Conservation (phyloP, 2,113 vertebrate genomes). For the Oriolus oriolus region DNA sequence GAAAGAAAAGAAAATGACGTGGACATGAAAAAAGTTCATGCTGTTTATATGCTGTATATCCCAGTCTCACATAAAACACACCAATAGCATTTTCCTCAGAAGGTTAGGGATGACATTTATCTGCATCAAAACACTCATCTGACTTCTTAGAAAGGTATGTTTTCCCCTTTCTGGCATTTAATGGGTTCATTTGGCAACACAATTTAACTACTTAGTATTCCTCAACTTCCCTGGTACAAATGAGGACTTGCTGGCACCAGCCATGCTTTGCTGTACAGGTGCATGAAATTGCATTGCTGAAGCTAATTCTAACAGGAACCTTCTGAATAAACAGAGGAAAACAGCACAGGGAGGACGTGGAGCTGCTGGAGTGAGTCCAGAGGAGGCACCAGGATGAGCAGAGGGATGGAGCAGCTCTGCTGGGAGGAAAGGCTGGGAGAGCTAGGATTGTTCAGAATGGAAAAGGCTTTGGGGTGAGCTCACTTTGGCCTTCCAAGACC, state of each 20-base stretch:
- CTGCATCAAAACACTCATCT: neutral
- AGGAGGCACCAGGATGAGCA: neutral
- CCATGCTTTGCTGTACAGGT: neutral
- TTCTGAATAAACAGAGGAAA: neutral
- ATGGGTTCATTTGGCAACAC: neutral
- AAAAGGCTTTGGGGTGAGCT: neutral
- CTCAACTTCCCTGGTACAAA: neutral
- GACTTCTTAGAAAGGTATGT: neutral
- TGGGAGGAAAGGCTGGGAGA: neutral
- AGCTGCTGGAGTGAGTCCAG: neutral
- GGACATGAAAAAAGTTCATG: neutral
- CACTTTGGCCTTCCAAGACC: accelerated
- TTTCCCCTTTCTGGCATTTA: neutral
- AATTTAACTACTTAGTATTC: neutral
- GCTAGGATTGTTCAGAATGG: neutral
- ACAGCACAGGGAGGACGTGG: neutral
- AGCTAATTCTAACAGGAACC: neutral
- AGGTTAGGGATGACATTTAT: neutral
- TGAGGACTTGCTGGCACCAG: neutral
- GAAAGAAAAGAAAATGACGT: neutral
- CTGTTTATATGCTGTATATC: neutral
- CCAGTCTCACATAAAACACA: neutral
- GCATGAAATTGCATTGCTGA: neutral
- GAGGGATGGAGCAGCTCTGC: neutral
- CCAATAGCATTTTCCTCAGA: neutral